These are phyloP conservation scores for Drosophila yakuba DNA, from an alignment of 1,140 invertebrate species.

Conservation along the genomic window DNA sequence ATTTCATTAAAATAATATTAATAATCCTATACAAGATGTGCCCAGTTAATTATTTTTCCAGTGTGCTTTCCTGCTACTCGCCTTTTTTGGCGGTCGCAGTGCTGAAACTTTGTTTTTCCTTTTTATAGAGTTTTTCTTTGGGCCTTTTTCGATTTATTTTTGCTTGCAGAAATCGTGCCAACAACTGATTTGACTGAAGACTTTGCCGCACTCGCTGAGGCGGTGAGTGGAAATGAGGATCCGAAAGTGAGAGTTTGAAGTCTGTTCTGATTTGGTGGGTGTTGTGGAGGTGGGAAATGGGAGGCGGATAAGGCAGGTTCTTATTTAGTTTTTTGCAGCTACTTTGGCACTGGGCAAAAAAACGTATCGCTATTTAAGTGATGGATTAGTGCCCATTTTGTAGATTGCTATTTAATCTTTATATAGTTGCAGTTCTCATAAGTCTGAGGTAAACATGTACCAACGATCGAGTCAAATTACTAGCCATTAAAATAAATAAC, in stretches of 20 bases:
- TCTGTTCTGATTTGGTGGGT: constrained; percentile 30
- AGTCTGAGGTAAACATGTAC: neutral
- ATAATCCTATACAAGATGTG: too few species aligned
- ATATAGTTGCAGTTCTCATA: neutral
- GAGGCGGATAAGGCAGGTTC: constrained; percentile 10
- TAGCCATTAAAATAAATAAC: neutral
- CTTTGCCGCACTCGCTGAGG: constrained; percentile 49
- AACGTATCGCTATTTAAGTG: neutral
- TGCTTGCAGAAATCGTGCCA: constrained; percentile 69
- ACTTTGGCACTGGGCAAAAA: constrained; percentile 47
- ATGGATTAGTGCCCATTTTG: constrained; percentile 15
- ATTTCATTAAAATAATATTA: too few species aligned
- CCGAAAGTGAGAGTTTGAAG: constrained; percentile 5
- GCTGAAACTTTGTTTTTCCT: constrained; percentile 67
- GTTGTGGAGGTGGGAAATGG: neutral
- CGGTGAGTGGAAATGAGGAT: constrained; percentile 25
- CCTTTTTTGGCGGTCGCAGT: constrained; percentile 39
- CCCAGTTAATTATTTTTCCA: neutral
- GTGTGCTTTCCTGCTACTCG: neutral
- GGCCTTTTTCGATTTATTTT: constrained; percentile 47
- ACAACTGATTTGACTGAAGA: constrained; percentile 77
- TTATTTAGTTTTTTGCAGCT: constrained; percentile 47
- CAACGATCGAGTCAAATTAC: neutral
- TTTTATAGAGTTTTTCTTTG: constrained; percentile 28
- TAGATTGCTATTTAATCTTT: neutral